Evolutionary conservation across 2,113 vertebrate species (phyloP), one percentile per base, ranked within the genome.

Genomic region (Pan paniscus): DNA sequence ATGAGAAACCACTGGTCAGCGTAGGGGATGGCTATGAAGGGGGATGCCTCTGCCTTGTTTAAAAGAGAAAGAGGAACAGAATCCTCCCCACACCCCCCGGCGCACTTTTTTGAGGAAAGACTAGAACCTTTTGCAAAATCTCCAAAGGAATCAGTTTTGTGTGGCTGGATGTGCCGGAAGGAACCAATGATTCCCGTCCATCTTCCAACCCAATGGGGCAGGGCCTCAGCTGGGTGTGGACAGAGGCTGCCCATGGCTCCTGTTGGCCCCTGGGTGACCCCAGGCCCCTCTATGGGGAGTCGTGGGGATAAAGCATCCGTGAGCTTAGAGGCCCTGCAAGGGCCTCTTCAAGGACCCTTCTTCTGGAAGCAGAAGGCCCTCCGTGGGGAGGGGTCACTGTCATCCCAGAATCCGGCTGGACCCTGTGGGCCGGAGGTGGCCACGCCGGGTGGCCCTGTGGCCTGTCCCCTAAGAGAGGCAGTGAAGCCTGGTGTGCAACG

Each of bases 351-450:
- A 4, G 40, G 64, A 7, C 14, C n/a, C 61, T n/a, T 22, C 48
- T 38, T 3, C 0, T 3, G 50, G 55, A 50, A 20, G 8, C 82
- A 64, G 52, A 82, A 61, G 43, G 16, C 20, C 13, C 23, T 59
- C 2, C 0, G 12, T 4, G 20, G 22, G 6, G 64, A 3, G 8
- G 35, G 9, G 20, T 1, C 6, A 3, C 27, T 2, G 12, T 61
- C 3, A 9, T 25, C 61, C 43, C 61, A 3, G 32, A 32, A 32
- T 16, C 79, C 23, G 7, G 61, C 11, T 17, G 61, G 81, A 9
- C 12, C 27, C 27, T 64, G 27, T 64, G 61, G 61, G 61, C 61
- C 2, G 2, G 61, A 64, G 61, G 61, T 32, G 61, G 61, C 61
- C 61, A 64, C 12, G 1, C 12, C 12, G 2, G 27, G 27, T 64